These are phyloP conservation scores for Cydia fagiglandana DNA, from an alignment of 1,140 invertebrate species.

Conservation along the genomic window DNA sequence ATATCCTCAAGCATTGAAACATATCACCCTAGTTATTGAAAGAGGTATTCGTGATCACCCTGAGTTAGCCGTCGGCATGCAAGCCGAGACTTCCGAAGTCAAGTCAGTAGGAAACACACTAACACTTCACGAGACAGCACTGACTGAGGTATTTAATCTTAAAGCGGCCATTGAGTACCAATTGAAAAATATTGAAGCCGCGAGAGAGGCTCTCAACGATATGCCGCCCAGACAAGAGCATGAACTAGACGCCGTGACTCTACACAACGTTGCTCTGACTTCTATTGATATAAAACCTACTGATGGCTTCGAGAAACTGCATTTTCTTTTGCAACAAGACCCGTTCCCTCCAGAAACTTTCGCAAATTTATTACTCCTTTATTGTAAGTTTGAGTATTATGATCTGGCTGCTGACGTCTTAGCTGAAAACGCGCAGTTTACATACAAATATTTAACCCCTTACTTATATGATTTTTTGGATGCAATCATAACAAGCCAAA, in stretches of 20 bases:
- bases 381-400: conserved; percentile 98
- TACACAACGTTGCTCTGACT: conserved; percentile 98
- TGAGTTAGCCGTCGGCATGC: conserved; percentile 97
- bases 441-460: conserved; percentile 96
- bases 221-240: conserved; percentile 98
- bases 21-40: conserved; percentile 97
- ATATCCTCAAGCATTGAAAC: conserved; percentile 93
- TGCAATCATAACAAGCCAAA: conserved; percentile 98
- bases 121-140: conserved; percentile 96
- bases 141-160: conserved; percentile 99
- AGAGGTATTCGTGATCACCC: conserved; percentile 97
- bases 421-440: conserved; percentile 98
- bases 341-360: conserved; percentile 99
- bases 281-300: conserved; percentile 93
- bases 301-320: conserved; percentile 97
- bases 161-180: conserved; percentile 99
- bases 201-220: conserved; percentile 96
- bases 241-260: conserved; percentile 97
- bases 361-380: conserved; percentile 95
- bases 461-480: conserved; percentile 95
- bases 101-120: conserved; percentile 98
- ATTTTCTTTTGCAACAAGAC: conserved; percentile 97
- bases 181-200: conserved; percentile 94
- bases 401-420: conserved; percentile 98
- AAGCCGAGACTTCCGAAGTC: conserved; percentile 98